phyloP scores from a whole-genome alignment of 2,113 vertebrate genomes.

The Dasyprocta punctata region DNA sequence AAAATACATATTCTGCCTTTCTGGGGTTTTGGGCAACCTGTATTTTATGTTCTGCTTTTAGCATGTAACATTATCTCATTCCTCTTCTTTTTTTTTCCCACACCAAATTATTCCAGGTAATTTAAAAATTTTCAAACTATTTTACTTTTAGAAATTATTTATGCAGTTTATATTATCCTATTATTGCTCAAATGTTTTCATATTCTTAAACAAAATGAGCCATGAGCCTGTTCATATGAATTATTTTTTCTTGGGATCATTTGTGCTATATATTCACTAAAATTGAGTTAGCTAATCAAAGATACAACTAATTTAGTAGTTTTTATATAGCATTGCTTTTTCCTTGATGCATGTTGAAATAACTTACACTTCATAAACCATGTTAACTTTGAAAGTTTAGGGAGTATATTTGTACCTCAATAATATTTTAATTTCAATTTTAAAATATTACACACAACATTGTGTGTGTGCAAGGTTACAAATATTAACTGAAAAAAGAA shows the following conservation, averaged over 20 bases:
- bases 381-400: background rate
- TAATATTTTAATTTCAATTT: slow-evolving; percentile 7
- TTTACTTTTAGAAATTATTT: background rate
- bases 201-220: slow-evolving; percentile 18
- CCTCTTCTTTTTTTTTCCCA: background rate
- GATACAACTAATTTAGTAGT: background rate
- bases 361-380: background rate
- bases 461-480: background rate
- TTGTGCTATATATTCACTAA: background rate
- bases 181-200: background rate
- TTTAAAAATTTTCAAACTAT: background rate
- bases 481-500: background rate
- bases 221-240: background rate
- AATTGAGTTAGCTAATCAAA: background rate
- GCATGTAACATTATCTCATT: background rate
- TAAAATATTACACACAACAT: background rate
- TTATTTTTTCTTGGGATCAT: background rate
- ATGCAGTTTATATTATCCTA: background rate
- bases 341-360: background rate
- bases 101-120: background rate
- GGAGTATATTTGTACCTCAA: background rate
- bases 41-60: slow-evolving; percentile 42
- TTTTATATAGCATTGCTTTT: background rate
- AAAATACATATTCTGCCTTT: background rate
- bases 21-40: background rate